Percentiles rank a stretch among this genome's conserved stretches.
Evolutionary conservation across 2,113 vertebrate genomes (phyloP).

Genomic region (Telmatochromis sp.): DNA sequence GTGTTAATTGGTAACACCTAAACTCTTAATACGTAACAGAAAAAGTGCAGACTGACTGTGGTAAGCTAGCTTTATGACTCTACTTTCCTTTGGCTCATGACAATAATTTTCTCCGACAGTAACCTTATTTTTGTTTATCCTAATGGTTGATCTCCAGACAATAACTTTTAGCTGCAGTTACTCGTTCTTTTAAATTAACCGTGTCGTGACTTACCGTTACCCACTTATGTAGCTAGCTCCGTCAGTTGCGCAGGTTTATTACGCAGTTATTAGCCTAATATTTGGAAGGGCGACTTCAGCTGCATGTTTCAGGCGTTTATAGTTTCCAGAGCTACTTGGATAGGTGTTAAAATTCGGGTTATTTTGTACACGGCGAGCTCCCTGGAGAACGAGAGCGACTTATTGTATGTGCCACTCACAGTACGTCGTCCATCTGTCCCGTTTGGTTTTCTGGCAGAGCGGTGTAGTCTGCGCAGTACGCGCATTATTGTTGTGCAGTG

Average conservation of each 20-base stretch:
- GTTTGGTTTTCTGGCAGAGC: not conserved
- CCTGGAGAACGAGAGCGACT: not conserved
- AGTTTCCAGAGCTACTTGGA: not conserved
- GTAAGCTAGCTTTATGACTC: not conserved
- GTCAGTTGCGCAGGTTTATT: not conserved
- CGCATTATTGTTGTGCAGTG: not conserved
- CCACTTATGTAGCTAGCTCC: not conserved
- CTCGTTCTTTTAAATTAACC: not conserved
- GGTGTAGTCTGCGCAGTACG: slow-evolving; percentile 34
- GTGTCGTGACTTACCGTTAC: not conserved
- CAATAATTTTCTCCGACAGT: fast-evolving
- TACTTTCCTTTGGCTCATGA: not conserved
- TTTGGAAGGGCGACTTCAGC: not conserved
- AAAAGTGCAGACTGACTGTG: not conserved
- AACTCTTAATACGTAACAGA: not conserved
- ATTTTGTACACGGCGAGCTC: not conserved
- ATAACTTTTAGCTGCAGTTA: not conserved
- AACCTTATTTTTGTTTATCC: not conserved
- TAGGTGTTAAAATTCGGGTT: not conserved
- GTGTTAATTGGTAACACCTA: not conserved
- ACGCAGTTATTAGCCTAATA: not conserved
- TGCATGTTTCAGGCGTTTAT: not conserved
- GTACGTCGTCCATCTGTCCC: not conserved
- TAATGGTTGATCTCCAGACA: not conserved
- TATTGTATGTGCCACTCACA: not conserved